Evolutionary conservation across 2,797 vertebrate genomes (phyloP).

Genomic region (Bradypus variegatus): DNA sequence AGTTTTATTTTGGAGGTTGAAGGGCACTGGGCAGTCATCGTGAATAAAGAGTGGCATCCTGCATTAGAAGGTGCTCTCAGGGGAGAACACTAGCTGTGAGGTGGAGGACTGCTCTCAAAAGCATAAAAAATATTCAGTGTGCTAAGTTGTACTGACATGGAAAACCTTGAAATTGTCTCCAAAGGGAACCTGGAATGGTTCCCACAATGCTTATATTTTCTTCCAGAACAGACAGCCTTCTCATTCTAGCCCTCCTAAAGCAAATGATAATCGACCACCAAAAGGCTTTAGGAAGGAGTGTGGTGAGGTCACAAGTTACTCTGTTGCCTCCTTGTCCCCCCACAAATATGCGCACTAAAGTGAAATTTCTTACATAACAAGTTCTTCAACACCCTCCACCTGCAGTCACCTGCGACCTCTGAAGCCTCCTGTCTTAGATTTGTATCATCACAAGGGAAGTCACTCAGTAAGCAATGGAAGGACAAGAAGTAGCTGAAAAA

Average conservation of each 20-base stretch:
- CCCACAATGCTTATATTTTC: neutral
- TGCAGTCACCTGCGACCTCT: neutral
- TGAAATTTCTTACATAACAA: neutral
- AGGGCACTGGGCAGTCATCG: neutral
- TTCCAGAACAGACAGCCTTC: neutral
- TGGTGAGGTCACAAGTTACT: neutral
- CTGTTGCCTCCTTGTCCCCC: neutral
- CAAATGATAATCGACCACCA: neutral
- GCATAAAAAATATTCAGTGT: neutral
- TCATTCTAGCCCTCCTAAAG: neutral
- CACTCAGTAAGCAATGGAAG: neutral
- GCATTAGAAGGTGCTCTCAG: neutral
- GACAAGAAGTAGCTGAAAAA: conserved; percentile 43
- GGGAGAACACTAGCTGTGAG: neutral
- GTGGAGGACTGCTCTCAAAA: neutral
- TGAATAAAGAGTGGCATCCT: neutral
- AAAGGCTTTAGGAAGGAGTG: neutral
- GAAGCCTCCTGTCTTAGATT: neutral
- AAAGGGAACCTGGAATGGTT: neutral
- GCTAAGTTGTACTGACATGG: neutral
- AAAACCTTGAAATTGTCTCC: conserved; percentile 11
- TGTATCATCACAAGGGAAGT: neutral
- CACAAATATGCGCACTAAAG: neutral
- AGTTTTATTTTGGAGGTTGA: neutral
- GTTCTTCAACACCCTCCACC: neutral